Base-by-base conservation (phyloP, 2,113 vertebrate genomes). In the Phalacrocorax carbo region DNA sequence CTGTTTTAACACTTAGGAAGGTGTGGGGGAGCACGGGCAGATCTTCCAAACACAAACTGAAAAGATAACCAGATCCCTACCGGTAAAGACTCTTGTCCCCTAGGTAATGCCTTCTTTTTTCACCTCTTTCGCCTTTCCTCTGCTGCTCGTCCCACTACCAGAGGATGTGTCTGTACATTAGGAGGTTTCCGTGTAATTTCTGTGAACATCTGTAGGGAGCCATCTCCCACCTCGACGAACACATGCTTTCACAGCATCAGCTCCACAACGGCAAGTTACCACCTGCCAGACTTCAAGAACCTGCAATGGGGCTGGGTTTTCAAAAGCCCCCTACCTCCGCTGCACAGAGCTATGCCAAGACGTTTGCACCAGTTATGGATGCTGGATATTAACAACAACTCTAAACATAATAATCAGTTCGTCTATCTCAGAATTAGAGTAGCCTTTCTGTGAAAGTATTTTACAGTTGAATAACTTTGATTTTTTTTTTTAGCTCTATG, bases 391-490 rank as follows among this genome's bases (percentile, higher is more conserved):
- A 87, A 79, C 71, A 61, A 44, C 90, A 90, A 66, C 55, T 89
- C 89, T 36, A 87, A 94, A 89, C 71, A 68, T 30, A 46, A 16
- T 71, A 87, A 95, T 91, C 85, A 95, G 88, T 87, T 96, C 81
- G 88, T 93, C 87, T 90, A 90, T 91, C 90, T 90, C 64, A 60
- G 34, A 11, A 70, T 94, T 87, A 90, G 68, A 64, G 87, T 62
- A 65, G 92, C 79, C 64, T 88, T 86, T 52, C n/a, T 66, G 48
- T 55, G 60, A 34, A 92, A 88, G 86, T 21, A 51, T 18, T 93
- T 92, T 65, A 71, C 27, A 52, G 69, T 51, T 90, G 86, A 82
- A 81, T 92, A 82, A 80, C 82, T 90, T 88, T n/a, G 72, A 86
- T 49, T 40, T 87, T 52, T 52, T 51, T 91, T 93, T 88, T 68